Base-by-base conservation (phyloP, 2,888 invertebrate species). In the Homarus gammarus region DNA sequence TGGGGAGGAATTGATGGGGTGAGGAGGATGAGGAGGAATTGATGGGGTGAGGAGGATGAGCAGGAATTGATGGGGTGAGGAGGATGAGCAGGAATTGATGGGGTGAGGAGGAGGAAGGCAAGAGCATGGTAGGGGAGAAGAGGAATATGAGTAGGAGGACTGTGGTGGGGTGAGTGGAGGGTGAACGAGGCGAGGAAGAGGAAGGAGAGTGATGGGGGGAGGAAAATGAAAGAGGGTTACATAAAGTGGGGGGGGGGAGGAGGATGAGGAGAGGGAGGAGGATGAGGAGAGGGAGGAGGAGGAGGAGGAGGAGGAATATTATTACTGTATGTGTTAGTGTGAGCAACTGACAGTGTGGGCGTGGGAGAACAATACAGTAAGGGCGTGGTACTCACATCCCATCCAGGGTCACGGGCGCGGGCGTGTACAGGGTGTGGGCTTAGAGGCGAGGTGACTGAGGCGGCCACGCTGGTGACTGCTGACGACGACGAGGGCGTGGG, bases 391-490 rank as follows among this genome's bases (percentile, higher is more conserved):
- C 91, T 90, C 77, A 91, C 91, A 56, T 91, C 91, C 84, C 84
- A 91, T 10, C 91, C 91, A 5, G 91, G 91, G 81, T 90, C 91
- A 27, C 90, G 82, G 51, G 73, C 82, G 61, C 91, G 61, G 38
- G 73, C 61, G 70, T 86, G 86, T 1, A 44, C 44, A 1, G 90
- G 78, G 33, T 90, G 90, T 36, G 90, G 90, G 64, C 90, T 85
- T 68, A 86, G 90, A 2, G 84, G 89, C 31, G 89, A 89, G n/a
- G 72, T n/a, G 31, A 84, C 83, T 2, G 84, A 77, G 15, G 79
- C 70, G 31, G 77, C 70, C 38, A n/a, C 81, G n/a, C 73, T 73
- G 12, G 72, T 81, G 49, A 70, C 72, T 33, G 79, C 68, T 22
- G 78, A 18, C 0, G 89, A 78, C 18, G 78, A 64, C 1, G 87